These are phyloP conservation scores for Muscicapa striata DNA, from an alignment of 2,797 vertebrate species.

Conservation along the genomic window DNA sequence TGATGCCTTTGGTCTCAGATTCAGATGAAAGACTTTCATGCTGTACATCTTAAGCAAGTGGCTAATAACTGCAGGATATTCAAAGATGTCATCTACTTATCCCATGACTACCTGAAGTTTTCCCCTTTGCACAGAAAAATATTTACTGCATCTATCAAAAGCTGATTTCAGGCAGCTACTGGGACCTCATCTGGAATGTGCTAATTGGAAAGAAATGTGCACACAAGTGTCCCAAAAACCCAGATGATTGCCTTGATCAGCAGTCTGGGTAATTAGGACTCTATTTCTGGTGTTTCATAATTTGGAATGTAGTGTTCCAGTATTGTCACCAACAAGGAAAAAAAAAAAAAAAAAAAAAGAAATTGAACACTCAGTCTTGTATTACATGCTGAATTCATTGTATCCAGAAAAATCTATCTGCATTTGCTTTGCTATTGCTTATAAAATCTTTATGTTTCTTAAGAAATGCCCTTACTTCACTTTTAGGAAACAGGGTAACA, in stretches of 20 bases:
- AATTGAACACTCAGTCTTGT: not conserved
- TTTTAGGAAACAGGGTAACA: not conserved
- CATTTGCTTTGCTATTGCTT: not conserved
- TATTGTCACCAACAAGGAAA: not conserved
- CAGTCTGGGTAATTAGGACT: constrained; percentile 44
- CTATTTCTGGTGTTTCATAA: constrained; percentile 12
- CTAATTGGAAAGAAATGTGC: constrained; percentile 52
- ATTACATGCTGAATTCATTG: not conserved
- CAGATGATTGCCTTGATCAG: constrained; percentile 55
- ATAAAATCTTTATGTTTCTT: not conserved
- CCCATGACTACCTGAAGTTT: not conserved
- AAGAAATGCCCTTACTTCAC: not conserved
- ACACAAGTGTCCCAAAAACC: constrained; percentile 46
- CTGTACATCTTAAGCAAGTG: not conserved
- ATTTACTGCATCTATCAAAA: constrained; percentile 6
- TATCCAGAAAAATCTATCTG: not conserved
- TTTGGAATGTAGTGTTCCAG: not conserved
- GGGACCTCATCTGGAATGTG: constrained; percentile 58
- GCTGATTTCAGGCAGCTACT: constrained; percentile 18
- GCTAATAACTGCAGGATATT: not conserved
- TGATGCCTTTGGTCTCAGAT: not conserved
- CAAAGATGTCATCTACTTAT: not conserved
- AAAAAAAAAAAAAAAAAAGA: not conserved
- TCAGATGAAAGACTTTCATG: not conserved
- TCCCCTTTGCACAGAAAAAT: constrained; percentile 5